Base-by-base conservation (phyloP, 2,797 vertebrate genomes). In the Pipistrellus pygmaeus region DNA sequence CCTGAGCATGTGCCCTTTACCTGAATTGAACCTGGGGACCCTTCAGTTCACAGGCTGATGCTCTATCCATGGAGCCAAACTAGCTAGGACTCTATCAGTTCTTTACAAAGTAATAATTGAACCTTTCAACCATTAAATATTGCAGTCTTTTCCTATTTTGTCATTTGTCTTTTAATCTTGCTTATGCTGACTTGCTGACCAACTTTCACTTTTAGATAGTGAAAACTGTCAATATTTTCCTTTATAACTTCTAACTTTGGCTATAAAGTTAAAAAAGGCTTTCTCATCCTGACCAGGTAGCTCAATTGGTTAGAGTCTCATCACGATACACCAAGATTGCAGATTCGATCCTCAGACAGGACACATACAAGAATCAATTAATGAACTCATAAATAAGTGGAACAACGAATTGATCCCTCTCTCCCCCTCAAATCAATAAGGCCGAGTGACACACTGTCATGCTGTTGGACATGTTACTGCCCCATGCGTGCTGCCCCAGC, bases 371-470 rank as follows among this genome's bases (percentile, higher is more conserved):
- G 64, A 68, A 68, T 32, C 64, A 68, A 68, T 18, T 32, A 68
- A 68, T 32, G n/a, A 35, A 68, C 32, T n/a, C 64, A 35, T 18
- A 35, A 68, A 68, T 32, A 68, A 68, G 64, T 20, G 64, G 64
- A 35, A 68, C n/a, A 66, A 32, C 8, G 17, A 68, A 35, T 35
- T 20, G 64, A 68, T 35, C 17, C 32, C 17, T 66, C 64, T 66
- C n/a, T 66, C 15, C 32, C 64, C 17, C 64, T 35, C 17, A 68
- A 68, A 68, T 68, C n/a, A 68, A 20, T 68, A 32, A 17, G 71
- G 97, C 99, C 0, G 82, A 98, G 41, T 99, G 98, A 72, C 99
- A 99, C 2, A 98, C 98, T 0, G 89, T 89, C 2, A 85, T 99
- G 76, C 97, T 98, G 0, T 51, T 99, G 0, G 98, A 99, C 1